Base-by-base conservation (phyloP, 2,888 invertebrate genomes). In the Orchestes rusci region DNA sequence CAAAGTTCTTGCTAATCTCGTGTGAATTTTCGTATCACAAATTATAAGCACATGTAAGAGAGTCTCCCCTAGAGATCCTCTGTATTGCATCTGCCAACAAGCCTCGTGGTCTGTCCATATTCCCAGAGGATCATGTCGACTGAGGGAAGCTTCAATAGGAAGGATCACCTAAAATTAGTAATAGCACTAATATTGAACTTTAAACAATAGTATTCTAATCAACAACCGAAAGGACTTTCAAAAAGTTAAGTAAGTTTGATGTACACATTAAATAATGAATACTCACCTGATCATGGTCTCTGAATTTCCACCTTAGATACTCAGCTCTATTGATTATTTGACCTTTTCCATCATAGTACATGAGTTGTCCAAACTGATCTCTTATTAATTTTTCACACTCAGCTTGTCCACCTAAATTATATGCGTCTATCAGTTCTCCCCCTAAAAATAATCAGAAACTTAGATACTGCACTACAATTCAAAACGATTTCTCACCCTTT, bases 11-110 rank as follows among this genome's bases (percentile, higher is more conserved):
- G 95, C 95, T 43, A 99, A 73, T 55, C 85, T 75, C 0, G 84
- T 86, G 50, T 76, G 73, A 46, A 81, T 77, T 67, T 88, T 84
- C 1, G 92, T 92, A 66, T 94, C 93, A 65, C 94, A 90, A 56
- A 96, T 92, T 53, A 95, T 92, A 39, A 96, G 76, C 2, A 99
- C 86, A 63, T 99, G 97, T 8, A 99, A 74, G 2, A 96, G 72
- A 3, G 90, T 92, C 71, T 99, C 97, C 0, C 97, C 97, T 1
- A 97, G 73, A 0, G 93, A 90, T 0, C 97, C 97, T 8, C 97
- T 76, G 64, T 90, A 91, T 60, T 91, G 88, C 85, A 99, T 89
- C 67, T 94, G 91, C 97, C 97, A 99, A 65, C 96, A 95, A 0
- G 94, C 94, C 53, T 87, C 85, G 68, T 93, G 92, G 63, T 92